Base-by-base conservation (phyloP, 2,113 vertebrate genomes). In the Gasterosteus aculeatus region DNA sequence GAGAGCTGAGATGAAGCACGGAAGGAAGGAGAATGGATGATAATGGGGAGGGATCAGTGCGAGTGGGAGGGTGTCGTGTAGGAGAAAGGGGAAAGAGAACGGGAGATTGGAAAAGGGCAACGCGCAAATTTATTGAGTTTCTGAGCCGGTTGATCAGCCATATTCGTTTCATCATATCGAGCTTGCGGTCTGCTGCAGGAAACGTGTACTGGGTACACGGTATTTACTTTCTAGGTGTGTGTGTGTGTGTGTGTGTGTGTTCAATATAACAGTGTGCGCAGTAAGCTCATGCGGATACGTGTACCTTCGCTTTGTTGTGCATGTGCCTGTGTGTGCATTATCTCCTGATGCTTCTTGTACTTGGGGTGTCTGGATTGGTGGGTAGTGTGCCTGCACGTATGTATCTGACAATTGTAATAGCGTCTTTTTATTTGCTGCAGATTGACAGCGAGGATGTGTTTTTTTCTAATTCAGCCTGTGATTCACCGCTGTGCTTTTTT, bases 101-200 rank as follows among this genome's bases (percentile, higher is more conserved):
- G 63, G 69, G 47, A 87, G 81, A 86, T 82, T 85, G 80, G 86
- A 83, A 88, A 84, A 88, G 63, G 69, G 59, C 39, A 75, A 76
- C 62, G 65, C 53, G 49, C 74, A 68, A 22, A 39, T 64, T 85
- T 85, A 83, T 86, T 87, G 84, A 88, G 87, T 83, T 89, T 88
- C 81, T 89, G 85, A 74, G 86, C 77, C 47, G 44, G 79, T 75
- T 88, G 85, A 86, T 89, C 82, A 75, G 78, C 81, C 77, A 59
- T 82, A 84, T 89, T 85, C 72, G 82, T 91, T 91, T 88, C 81
- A 87, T 91, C 86, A 83, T 84, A 65, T 41, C 16, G 81, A 58
- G 82, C 76, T 74, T 67, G 80, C 59, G 46, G 69, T 64, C 49
- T 77, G 80, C 79, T 73, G 77, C 79, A 82, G 73, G 56, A 57